These are phyloP conservation scores for Megaceryle maxima DNA, from an alignment of 2,113 vertebrate genomes.

Conservation along the genomic window DNA sequence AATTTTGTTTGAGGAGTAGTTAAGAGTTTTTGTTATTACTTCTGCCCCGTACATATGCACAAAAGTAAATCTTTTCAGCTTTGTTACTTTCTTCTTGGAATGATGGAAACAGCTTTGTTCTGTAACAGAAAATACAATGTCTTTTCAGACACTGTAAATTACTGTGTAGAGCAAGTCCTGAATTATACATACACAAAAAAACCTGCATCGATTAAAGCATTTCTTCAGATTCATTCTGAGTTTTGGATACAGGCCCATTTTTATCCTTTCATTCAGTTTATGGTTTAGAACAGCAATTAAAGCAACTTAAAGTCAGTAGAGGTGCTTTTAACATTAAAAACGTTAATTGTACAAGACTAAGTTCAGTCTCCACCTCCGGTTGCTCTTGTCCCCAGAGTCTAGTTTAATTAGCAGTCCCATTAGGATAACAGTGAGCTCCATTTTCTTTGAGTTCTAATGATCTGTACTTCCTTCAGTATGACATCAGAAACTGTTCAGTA, in stretches of 20 bases:
- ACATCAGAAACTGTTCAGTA: neutral
- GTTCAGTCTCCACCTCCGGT: neutral
- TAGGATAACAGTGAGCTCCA: neutral
- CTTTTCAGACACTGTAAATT: conserved; percentile 22
- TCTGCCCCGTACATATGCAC: neutral
- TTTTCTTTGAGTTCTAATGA: neutral
- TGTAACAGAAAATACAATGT: neutral
- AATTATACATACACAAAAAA: conserved; percentile 47
- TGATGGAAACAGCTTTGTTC: conserved; percentile 29
- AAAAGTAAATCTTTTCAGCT: neutral
- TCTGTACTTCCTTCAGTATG: neutral
- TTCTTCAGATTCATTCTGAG: neutral
- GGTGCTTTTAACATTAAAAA: neutral
- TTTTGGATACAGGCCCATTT: conserved; percentile 15
- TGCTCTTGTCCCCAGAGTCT: neutral
- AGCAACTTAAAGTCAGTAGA: neutral
- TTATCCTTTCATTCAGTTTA: neutral
- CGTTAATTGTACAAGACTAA: neutral
- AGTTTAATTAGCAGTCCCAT: conserved; percentile 24
- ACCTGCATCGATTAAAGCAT: neutral
- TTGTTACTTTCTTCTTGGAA: neutral
- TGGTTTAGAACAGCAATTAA: conserved; percentile 44
- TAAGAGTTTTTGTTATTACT: neutral
- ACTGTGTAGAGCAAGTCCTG: neutral
- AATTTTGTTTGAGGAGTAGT: neutral